These are phyloP conservation scores for Theropithecus gelada DNA, from an alignment of 2,113 vertebrate species.

Conservation along the genomic window DNA sequence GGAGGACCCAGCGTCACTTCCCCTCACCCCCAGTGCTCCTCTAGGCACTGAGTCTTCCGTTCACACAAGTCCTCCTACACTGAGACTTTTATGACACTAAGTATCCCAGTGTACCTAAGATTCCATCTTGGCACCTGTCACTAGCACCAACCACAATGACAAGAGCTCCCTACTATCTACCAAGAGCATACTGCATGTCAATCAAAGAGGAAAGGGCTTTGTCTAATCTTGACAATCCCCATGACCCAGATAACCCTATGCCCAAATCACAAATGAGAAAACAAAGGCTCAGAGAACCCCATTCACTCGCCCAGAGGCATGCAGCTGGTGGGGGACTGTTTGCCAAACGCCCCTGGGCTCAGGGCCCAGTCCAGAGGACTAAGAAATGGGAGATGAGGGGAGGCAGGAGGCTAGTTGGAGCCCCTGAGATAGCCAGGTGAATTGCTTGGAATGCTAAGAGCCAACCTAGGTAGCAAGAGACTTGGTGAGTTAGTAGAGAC, in stretches of 20 bases:
- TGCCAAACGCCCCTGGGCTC: constrained; percentile 4
- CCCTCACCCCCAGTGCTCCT: background rate
- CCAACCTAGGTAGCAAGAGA: constrained; percentile 28
- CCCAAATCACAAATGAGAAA: constrained; percentile 19
- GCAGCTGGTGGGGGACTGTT: background rate
- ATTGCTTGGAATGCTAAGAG: constrained; percentile 27
- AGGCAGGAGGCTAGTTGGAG: background rate
- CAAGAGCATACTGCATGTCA: background rate
- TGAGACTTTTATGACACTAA: constrained; percentile 6
- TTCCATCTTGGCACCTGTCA: constrained; percentile 20
- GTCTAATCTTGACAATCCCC: constrained; percentile 37
- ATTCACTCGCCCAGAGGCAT: background rate
- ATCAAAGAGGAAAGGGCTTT: constrained; percentile 43
- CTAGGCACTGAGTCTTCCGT: background rate
- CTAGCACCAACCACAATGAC: constrained; percentile 6
- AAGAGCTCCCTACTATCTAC: background rate
- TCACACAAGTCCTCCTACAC: background rate
- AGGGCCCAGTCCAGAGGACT: background rate
- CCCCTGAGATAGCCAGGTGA: background rate
- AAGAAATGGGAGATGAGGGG: background rate
- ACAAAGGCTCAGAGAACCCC: constrained; percentile 14
- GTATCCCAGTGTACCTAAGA: background rate
- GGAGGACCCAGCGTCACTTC: background rate
- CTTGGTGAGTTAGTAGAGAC: constrained; percentile 2
- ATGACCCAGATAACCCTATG: background rate